These are phyloP conservation scores for Camelus dromedarius DNA, from an alignment of 2,113 vertebrate genomes.

Conservation along the genomic window DNA sequence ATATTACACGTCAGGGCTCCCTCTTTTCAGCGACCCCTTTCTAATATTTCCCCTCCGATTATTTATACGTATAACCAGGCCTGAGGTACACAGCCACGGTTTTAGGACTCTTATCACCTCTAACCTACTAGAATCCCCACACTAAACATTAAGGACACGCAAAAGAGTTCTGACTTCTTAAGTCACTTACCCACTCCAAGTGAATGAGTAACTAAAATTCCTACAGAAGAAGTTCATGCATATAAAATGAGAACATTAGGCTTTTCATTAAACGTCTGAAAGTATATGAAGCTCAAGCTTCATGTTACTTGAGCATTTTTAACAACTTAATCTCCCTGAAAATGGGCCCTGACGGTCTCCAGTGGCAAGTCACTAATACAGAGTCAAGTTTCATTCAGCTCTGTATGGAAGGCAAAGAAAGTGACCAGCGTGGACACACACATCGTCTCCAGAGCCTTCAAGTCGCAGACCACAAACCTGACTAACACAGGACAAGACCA, in stretches of 20 bases:
- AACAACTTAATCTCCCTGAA: neutral
- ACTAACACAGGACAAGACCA: neutral
- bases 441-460: neutral
- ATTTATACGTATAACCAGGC: neutral
- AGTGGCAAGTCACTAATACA: neutral
- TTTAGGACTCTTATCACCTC: neutral
- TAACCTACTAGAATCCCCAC: neutral
- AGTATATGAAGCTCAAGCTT: neutral
- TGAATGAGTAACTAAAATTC: constrained; percentile 31
- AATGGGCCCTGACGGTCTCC: neutral
- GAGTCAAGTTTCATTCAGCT: constrained; percentile 29
- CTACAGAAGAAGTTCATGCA: neutral
- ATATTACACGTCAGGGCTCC: neutral
- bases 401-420: neutral
- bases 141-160: constrained; percentile 12
- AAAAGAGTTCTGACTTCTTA: neutral
- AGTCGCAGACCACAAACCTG: too few relatives aligned
- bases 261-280: constrained; percentile 1
- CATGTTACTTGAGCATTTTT: neutral
- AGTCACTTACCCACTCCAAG: neutral
- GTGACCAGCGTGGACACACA: neutral
- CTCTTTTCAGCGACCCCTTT: neutral
- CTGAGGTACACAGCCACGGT: neutral
- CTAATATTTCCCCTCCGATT: neutral
- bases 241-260: neutral